phyloP scores from a whole-genome alignment of 2,797 vertebrate species.

The Buceros bicornis region DNA sequence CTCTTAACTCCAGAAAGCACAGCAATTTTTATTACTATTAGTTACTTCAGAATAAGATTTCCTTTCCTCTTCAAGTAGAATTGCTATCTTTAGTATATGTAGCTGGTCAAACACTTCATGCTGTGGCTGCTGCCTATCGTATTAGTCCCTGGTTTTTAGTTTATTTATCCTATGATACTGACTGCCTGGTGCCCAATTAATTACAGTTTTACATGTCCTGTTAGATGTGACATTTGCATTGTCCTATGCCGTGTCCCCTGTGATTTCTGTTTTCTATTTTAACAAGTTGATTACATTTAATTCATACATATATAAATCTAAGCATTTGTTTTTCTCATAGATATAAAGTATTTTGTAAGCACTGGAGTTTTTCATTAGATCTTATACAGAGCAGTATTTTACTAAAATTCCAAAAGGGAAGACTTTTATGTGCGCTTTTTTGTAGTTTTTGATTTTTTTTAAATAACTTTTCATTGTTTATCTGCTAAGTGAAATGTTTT shows the following conservation, averaged over 20 bases:
- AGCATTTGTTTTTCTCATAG: slow-evolving; percentile 72
- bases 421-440: slow-evolving; percentile 83
- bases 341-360: slow-evolving; percentile 82
- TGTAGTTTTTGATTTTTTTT: slow-evolving; percentile 81
- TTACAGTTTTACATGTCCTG: slow-evolving; percentile 63
- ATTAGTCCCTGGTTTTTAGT: not conserved
- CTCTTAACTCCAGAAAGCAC: not conserved
- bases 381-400: slow-evolving; percentile 87
- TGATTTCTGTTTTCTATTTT: slow-evolving; percentile 63
- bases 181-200: slow-evolving; percentile 62
- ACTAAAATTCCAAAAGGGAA: slow-evolving; percentile 85
- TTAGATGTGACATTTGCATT: slow-evolving; percentile 20
- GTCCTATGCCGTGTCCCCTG: slow-evolving; percentile 44
- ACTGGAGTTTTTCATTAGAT: slow-evolving; percentile 85
- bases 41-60: not conserved
- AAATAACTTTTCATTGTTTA: slow-evolving; percentile 80
- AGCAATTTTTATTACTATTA: not conserved
- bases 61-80: not conserved
- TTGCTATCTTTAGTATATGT: not conserved
- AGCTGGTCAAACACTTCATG: slow-evolving; percentile 23
- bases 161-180: not conserved
- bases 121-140: slow-evolving; percentile 37
- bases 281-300: slow-evolving; percentile 50
- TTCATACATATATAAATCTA: slow-evolving; percentile 65
- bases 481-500: slow-evolving; percentile 81